Base-by-base conservation (phyloP, 2,797 vertebrate genomes). In the Acestrorhynchus altus region DNA sequence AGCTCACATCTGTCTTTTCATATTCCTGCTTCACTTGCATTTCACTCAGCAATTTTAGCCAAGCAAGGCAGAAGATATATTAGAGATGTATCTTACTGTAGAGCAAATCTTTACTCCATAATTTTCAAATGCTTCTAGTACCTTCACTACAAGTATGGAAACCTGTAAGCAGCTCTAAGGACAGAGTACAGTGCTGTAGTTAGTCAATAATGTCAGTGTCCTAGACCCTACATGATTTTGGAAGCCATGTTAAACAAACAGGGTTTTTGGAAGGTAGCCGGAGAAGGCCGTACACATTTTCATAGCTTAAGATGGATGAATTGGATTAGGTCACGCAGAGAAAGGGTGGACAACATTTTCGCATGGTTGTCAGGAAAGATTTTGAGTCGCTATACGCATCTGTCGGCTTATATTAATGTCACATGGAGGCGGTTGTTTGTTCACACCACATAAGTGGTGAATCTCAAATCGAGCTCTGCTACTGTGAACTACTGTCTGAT, bases 381-480 rank as follows among this genome's bases (percentile, higher is more conserved):
- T 76, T 54, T 44, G 18, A n/a, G 65, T 61, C 39, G 49, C 39
- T 47, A 31, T 40, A 54, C 11, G 51, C 22, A 51, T 18, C 52
- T 72, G 66, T 44, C 68, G 46, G 11, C 18, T 65, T 71, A 28
- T 15, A 35, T 81, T 79, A 76, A 70, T 35, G 46, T 80, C 61
- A 77, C 31, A 35, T 57, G 22, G 59, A 24, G 39, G 20, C 56
- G 22, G 46, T 54, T 60, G 59, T 60, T 60, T 70, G 28, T 76
- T 61, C 35, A 71, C 4, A 15, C 51, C n/a, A 63, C 3, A 16
- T 35, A 42, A 57, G 24, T 28, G 54, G 10, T 26, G 10, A 22
- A 28, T 59, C 2, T 60, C 16, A 18, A 60, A 24, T n/a, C 18
- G 7, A 35, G 56, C 4, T 13, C 39, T 65, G 46, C 60, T 24